Conservation (phyloP, 2,888 invertebrate genomes). For the Drosophila diplacantha region DNA sequence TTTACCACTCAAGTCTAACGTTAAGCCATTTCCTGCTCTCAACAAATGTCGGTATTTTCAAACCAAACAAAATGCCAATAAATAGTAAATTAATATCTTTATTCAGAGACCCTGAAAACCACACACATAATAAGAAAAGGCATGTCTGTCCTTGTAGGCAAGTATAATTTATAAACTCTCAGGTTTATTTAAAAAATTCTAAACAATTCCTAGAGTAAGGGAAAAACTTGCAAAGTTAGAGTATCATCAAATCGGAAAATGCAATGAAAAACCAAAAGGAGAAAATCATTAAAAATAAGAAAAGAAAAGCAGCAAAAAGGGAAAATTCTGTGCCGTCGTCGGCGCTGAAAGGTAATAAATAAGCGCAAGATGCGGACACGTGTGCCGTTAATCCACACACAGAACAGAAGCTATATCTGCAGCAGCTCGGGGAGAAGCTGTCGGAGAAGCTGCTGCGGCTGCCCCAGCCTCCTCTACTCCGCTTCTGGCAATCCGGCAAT, state of each 20-base stretch:
- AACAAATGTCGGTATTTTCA: not conserved
- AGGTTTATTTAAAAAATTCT: not conserved
- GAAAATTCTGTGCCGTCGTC: slow-evolving; percentile 39
- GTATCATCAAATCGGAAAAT: slow-evolving; percentile 24
- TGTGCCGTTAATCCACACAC: slow-evolving; percentile 63
- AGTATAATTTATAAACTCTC: not conserved
- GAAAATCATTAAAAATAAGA: slow-evolving; percentile 27
- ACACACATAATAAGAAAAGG: not conserved
- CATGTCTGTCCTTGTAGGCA: not conserved
- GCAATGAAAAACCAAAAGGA: slow-evolving; percentile 6
- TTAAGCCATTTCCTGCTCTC: not conserved
- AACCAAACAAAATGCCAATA: not conserved
- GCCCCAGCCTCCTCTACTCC: slow-evolving; percentile 19
- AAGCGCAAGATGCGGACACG: slow-evolving; percentile 68
- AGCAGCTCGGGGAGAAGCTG: slow-evolving; percentile 7
- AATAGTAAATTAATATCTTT: not conserved
- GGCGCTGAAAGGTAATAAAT: slow-evolving; percentile 68
- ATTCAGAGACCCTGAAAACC: not conserved
- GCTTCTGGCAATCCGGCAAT: slow-evolving; percentile 35
- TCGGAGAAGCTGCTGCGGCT: slow-evolving; percentile 2
- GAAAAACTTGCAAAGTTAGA: slow-evolving; percentile 10
- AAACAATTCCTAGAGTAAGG: not conserved
- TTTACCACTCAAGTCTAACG: no score
- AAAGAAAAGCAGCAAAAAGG: slow-evolving; percentile 34
- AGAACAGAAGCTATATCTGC: slow-evolving; percentile 25